Evolutionary conservation across 2,888 invertebrate genomes (phyloP).

Genomic region (Philonicus albiceps): DNA sequence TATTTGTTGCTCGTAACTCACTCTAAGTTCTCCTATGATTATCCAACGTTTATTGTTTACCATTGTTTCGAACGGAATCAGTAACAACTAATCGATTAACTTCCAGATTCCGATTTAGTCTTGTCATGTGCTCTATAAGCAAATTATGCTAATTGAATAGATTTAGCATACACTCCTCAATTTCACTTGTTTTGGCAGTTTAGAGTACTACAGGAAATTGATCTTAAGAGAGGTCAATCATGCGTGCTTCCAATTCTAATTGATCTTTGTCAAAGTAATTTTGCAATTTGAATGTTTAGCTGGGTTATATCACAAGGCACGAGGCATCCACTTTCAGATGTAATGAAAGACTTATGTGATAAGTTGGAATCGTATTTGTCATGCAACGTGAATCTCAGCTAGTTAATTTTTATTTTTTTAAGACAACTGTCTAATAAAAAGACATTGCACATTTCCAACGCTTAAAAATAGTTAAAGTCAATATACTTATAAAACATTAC

Average conservation of each 20-base stretch:
- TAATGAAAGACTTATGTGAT: no score
- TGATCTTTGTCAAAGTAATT: neutral
- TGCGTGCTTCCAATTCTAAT: neutral
- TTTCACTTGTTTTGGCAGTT: neutral
- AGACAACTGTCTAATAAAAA: neutral
- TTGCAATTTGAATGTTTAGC: neutral
- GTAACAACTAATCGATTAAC: neutral
- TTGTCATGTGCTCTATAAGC: neutral
- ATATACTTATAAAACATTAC: no score
- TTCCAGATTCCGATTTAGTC: neutral
- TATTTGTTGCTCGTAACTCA: neutral
- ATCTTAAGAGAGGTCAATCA: neutral
- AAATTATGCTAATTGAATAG: slow-evolving; percentile 16
- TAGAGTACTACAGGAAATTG: neutral
- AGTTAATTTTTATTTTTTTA: no score
- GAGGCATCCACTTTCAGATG: neutral
- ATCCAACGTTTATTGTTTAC: neutral
- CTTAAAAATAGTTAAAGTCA: no score
- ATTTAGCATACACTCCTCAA: neutral
- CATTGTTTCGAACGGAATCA: neutral
- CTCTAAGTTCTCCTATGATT: neutral
- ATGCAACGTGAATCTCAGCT: no score
- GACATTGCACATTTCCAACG: neutral
- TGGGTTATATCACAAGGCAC: neutral
- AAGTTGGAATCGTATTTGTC: no score